A percentile compares a stretch with the other conserved stretches of the same genome.
Evolutionary conservation across 1,140 invertebrate genomes (phyloP).

Genomic region (Zaprionus taronus): DNA sequence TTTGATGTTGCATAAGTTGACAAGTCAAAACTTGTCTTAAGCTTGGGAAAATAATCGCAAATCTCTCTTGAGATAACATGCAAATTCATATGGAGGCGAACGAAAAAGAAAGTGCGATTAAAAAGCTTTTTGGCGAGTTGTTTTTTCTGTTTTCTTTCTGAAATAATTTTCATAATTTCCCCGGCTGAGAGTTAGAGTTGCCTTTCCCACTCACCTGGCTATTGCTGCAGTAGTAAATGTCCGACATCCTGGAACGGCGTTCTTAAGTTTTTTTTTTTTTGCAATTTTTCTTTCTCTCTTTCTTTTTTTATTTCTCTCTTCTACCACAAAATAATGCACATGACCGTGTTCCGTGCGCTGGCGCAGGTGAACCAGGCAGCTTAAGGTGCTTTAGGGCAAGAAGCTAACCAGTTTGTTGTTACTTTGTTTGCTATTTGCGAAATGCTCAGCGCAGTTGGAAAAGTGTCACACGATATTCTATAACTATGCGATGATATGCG

Average conservation of each 20-base stretch:
- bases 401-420: conserved; percentile 55
- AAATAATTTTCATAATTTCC: not conserved
- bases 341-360: conserved; percentile 35
- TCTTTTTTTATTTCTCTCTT: not conserved
- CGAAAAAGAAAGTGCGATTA: conserved; percentile 4
- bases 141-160: not conserved
- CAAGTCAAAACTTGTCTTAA: not conserved
- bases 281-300: not conserved
- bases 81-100: not conserved
- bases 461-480: conserved; percentile 39
- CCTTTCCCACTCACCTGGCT: conserved; percentile 56
- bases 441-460: conserved; percentile 9
- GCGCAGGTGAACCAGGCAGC: conserved; percentile 29
- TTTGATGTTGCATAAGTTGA: not conserved
- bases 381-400: conserved; percentile 30
- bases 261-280: conserved; percentile 4
- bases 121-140: not conserved
- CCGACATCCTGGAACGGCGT: conserved; percentile 67
- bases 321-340: conserved; percentile 40
- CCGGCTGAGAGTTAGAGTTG: not conserved
- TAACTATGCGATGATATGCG: not conserved
- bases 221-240: conserved; percentile 79
- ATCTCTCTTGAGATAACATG: not conserved
- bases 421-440: conserved; percentile 1
- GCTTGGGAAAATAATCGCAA: not conserved